phyloP scores from a whole-genome alignment of 2,797 vertebrate species.

The Chrysocyon brachyurus region DNA sequence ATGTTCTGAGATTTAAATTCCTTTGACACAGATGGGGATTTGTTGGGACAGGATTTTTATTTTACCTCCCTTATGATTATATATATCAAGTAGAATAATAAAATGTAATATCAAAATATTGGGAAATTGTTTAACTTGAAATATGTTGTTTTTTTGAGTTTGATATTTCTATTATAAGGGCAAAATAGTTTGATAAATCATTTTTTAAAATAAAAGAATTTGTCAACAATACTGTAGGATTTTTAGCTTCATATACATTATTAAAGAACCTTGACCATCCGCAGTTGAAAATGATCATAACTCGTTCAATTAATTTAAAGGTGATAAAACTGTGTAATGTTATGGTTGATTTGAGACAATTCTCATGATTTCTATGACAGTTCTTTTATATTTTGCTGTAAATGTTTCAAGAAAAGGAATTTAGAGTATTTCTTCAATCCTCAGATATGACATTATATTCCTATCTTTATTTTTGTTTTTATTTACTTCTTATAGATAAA shows the following conservation, averaged over 20 bases:
- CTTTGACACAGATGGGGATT: neutral
- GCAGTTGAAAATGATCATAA: neutral
- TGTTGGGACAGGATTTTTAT: conserved; percentile 51
- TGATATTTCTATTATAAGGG: neutral
- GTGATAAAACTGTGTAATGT: neutral
- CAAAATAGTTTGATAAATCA: neutral
- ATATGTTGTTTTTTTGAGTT: neutral
- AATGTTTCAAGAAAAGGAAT: neutral
- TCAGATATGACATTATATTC: neutral
- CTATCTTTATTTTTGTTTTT: neutral
- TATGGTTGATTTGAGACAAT: neutral
- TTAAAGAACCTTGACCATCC: neutral
- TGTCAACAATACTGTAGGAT: neutral
- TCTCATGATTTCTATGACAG: neutral
- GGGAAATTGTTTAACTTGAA: neutral
- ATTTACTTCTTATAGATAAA: neutral
- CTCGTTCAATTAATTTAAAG: conserved; percentile 32
- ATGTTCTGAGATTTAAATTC: conserved; percentile 65
- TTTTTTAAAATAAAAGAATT: neutral
- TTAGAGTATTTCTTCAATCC: neutral
- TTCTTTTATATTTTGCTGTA: neutral
- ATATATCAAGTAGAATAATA: neutral
- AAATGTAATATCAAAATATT: conserved; percentile 36
- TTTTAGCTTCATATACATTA: conserved; percentile 25
- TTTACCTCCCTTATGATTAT: neutral